A percentile compares a stretch with the other conserved stretches of the same genome.
Evolutionary conservation across 2,113 vertebrate genomes (phyloP).

Genomic region (Carlito syrichta): DNA sequence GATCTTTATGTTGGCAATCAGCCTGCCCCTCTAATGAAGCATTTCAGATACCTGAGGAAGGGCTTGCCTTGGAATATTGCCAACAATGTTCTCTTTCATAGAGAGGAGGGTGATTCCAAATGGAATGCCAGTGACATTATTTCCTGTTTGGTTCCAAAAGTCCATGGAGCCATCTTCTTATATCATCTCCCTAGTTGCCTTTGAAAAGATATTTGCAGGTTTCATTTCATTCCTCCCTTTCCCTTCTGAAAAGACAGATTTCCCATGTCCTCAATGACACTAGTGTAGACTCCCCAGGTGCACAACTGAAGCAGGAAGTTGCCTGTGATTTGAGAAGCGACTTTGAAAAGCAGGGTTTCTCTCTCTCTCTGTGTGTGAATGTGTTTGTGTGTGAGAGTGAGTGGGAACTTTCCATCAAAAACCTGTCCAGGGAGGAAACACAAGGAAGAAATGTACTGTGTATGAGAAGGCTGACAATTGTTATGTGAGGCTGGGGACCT

Average conservation of each 20-base stretch:
- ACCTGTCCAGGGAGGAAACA: background rate
- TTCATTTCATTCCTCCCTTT: conserved; percentile 58
- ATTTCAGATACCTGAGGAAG: conserved; percentile 47
- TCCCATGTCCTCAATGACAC: conserved; percentile 39
- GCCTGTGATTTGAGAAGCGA: conserved; percentile 26
- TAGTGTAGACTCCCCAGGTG: background rate
- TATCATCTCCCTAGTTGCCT: conserved; percentile 58
- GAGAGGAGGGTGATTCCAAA: conserved; percentile 8
- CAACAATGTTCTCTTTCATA: background rate
- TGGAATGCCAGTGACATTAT: conserved; percentile 21
- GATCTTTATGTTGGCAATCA: background rate
- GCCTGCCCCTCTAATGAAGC: background rate
- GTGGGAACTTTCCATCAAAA: background rate
- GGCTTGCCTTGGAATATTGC: background rate
- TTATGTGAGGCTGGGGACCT: background rate
- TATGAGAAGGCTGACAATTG: background rate
- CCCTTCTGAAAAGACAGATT: conserved; percentile 70
- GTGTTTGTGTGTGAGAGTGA: background rate
- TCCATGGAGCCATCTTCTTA: conserved; percentile 55
- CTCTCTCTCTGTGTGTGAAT: background rate
- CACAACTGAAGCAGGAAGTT: conserved; percentile 47
- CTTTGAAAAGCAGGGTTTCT: conserved; percentile 34
- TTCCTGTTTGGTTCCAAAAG: conserved; percentile 59
- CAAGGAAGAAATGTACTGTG: background rate
- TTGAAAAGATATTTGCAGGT: background rate